A percentile compares a stretch with the other conserved stretches of the same genome.
phyloP scores from a whole-genome alignment of 2,888 invertebrate species.

The Scaptomyza flava region DNA sequence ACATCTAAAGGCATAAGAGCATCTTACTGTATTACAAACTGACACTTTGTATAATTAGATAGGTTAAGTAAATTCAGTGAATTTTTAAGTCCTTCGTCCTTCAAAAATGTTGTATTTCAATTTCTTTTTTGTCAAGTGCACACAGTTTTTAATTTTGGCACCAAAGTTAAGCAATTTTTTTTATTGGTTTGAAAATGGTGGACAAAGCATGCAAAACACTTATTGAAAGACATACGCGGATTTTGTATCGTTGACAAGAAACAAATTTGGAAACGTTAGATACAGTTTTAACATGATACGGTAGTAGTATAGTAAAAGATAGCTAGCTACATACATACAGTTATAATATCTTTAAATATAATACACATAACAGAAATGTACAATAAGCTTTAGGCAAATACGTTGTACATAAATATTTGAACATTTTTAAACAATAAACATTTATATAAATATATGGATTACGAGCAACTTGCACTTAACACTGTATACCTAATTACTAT shows the following conservation, averaged over 20 bases:
- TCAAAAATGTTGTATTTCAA: slow-evolving; percentile 59
- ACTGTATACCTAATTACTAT: slow-evolving; percentile 37
- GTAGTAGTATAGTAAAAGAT: slow-evolving; percentile 31
- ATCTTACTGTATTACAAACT: not conserved
- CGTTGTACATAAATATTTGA: slow-evolving; percentile 53
- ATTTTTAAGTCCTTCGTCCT: not conserved
- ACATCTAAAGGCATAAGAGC: not conserved
- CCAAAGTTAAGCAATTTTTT: slow-evolving; percentile 40
- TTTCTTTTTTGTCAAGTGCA: slow-evolving; percentile 28
- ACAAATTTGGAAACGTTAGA: slow-evolving; percentile 47
- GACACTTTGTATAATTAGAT: not conserved
- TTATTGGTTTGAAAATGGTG: slow-evolving; percentile 38
- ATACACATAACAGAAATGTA: slow-evolving; percentile 60
- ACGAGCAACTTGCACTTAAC: slow-evolving; percentile 45
- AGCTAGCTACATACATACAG: slow-evolving; percentile 57
- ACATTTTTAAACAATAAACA: slow-evolving; percentile 53
- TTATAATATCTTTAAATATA: slow-evolving; percentile 64
- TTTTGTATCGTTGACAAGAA: slow-evolving; percentile 31
- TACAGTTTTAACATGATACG: slow-evolving; percentile 52
- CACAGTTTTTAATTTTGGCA: slow-evolving; percentile 58
- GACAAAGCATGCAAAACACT: slow-evolving; percentile 47
- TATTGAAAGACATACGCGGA: slow-evolving; percentile 36
- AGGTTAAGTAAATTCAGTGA: slow-evolving; percentile 13
- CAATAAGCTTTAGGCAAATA: slow-evolving; percentile 50
- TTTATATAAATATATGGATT: slow-evolving; percentile 43